Conservation (phyloP, 2,113 vertebrate species). For the Pelusios castaneus region DNA sequence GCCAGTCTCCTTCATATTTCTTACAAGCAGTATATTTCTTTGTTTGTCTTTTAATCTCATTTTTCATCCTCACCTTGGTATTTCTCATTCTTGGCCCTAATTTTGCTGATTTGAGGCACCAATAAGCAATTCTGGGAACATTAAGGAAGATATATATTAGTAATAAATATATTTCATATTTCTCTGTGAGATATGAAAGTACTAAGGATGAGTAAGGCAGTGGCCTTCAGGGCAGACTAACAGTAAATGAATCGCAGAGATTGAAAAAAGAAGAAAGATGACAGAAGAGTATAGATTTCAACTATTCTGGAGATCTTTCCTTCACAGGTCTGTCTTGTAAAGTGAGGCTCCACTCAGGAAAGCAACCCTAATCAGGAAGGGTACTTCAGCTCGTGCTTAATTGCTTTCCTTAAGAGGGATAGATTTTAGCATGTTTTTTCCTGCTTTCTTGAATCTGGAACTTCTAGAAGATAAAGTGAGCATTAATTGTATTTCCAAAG, state of each 20-base stretch:
- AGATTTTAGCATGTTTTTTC: too few relatives aligned
- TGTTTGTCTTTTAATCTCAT: neutral
- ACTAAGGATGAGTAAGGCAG: neutral
- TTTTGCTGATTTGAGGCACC: neutral
- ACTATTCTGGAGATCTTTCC: neutral
- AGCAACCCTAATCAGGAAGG: too few relatives aligned
- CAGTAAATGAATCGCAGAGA: neutral
- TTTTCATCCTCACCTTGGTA: neutral
- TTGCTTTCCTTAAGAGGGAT: too few relatives aligned
- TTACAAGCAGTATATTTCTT: neutral
- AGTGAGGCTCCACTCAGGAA: too few relatives aligned
- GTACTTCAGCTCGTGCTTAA: too few relatives aligned
- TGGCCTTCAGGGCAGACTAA: neutral
- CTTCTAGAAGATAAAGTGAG: too few relatives aligned
- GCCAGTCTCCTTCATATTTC: neutral
- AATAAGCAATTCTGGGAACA: neutral
- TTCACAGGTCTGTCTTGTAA: neutral
- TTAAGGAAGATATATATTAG: neutral
- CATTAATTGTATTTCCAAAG: too few relatives aligned
- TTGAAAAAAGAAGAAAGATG: neutral
- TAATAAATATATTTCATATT: neutral
- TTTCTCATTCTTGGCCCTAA: neutral
- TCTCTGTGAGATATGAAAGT: neutral
- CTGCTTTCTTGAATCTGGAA: too few relatives aligned
- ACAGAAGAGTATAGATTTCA: neutral